phyloP scores from a whole-genome alignment of 1,140 invertebrate species.

The Kradibia gibbosae region DNA sequence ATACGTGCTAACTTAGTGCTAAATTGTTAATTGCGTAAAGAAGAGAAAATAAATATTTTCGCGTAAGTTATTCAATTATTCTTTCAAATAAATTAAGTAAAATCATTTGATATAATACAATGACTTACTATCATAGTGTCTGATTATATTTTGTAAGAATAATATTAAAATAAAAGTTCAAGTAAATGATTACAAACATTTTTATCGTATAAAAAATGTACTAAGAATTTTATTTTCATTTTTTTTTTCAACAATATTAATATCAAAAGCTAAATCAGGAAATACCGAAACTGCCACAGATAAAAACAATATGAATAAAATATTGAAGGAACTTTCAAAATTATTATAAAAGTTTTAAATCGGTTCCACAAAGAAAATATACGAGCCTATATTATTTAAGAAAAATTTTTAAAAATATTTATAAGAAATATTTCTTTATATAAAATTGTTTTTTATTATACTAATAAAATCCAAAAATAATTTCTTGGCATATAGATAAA shows the following conservation, averaged over 20 bases:
- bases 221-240: no score
- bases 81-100: not conserved
- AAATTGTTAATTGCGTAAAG: conserved; percentile 14
- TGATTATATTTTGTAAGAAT: not conserved
- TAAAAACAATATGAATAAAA: no score
- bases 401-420: no score
- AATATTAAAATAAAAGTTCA: not conserved
- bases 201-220: no score
- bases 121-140: not conserved
- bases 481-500: no score
- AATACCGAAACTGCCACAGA: conserved; percentile 2
- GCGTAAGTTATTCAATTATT: conserved; percentile 30
- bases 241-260: no score
- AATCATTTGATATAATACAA: not conserved
- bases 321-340: not conserved
- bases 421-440: no score
- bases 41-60: conserved; percentile 42
- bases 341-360: not conserved
- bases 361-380: not conserved
- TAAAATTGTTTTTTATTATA: no score
- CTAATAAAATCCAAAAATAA: no score
- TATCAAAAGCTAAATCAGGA: not conserved
- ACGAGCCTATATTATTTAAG: no score
- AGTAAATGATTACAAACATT: no score
- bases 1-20: conserved; percentile 23